A percentile compares a stretch with the other conserved stretches of the same genome.
phyloP scores from a whole-genome alignment of 2,888 invertebrate genomes.

The Diploptera punctata region DNA sequence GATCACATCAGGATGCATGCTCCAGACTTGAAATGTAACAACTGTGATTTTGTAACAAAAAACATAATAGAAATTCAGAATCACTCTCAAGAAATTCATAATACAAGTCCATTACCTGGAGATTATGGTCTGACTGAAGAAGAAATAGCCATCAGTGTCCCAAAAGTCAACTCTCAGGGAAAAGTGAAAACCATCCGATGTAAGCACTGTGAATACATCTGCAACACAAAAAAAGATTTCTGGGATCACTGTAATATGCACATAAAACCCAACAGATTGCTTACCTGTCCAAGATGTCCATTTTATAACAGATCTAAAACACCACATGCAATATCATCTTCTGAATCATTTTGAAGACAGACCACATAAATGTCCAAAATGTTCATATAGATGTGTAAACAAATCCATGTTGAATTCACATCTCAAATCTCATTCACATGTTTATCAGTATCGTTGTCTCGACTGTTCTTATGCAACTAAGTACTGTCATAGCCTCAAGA shows the following conservation, averaged over 20 bases:
- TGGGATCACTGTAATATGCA: conserved; percentile 93
- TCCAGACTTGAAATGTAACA: conserved; percentile 58
- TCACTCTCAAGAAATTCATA: conserved; percentile 59
- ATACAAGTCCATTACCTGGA: conserved; percentile 34
- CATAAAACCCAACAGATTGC: conserved; percentile 90
- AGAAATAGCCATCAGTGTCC: conserved; percentile 65
- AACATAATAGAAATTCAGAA: conserved; percentile 59
- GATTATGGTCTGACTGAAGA: conserved; percentile 49
- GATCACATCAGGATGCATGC: conserved; percentile 64
- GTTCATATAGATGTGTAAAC: conserved; percentile 92
- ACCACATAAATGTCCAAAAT: conserved; percentile 92
- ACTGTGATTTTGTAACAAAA: conserved; percentile 61
- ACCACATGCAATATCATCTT: conserved; percentile 97
- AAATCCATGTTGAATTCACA: conserved; percentile 99
- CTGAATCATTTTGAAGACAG: conserved; percentile 95
- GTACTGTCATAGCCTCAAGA: conserved; percentile 96
- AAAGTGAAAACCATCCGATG: conserved; percentile 91
- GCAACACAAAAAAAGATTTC: conserved; percentile 87
- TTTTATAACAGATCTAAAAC: conserved; percentile 99
- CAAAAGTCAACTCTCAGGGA: conserved; percentile 77
- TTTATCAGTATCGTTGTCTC: conserved; percentile 92
- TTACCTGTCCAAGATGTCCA: conserved; percentile 90
- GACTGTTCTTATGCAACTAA: conserved; percentile 97
- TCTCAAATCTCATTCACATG: conserved; percentile 91
- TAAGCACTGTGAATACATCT: conserved; percentile 87